These are phyloP conservation scores for Lissocephala sabroskyi DNA, from an alignment of 2,888 invertebrate species.

Conservation along the genomic window DNA sequence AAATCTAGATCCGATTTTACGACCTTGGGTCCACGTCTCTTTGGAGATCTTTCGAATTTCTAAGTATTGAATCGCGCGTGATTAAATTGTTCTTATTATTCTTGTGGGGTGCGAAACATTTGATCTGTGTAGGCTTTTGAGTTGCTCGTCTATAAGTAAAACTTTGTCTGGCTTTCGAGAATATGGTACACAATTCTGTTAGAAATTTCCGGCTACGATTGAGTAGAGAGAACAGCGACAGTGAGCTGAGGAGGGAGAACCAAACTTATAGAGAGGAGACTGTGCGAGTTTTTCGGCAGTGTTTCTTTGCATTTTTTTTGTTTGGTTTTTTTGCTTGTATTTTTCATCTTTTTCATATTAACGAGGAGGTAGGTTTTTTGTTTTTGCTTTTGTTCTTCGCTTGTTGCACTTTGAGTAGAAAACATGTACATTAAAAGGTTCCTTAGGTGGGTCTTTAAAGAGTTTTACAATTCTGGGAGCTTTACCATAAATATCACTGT, in stretches of 20 bases:
- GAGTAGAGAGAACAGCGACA: neutral
- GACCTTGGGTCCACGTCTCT: too few species aligned
- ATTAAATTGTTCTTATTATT: too few species aligned
- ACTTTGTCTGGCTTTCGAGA: conserved; percentile 40
- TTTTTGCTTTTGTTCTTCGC: too few species aligned
- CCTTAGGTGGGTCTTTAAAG: conserved; percentile 55
- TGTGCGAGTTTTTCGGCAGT: conserved; percentile 55
- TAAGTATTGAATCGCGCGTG: neutral
- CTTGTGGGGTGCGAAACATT: neutral
- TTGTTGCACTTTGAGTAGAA: conserved; percentile 40
- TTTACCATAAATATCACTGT: conserved; percentile 59
- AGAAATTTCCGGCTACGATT: conserved; percentile 52
- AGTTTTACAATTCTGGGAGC: conserved; percentile 31
- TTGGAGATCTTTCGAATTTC: neutral
- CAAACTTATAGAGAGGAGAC: conserved; percentile 21
- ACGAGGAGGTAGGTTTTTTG: conserved; percentile 55
- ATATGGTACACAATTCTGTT: conserved; percentile 50
- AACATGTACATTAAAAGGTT: conserved; percentile 51
- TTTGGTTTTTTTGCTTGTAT: too few species aligned
- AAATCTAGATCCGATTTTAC: too few species aligned
- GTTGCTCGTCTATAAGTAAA: conserved; percentile 41
- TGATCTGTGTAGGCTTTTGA: conserved; percentile 5
- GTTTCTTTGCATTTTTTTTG: conserved; percentile 34
- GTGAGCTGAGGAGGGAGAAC: conserved; percentile 7
- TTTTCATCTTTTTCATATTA: conserved; percentile 26